Evolutionary conservation across 2,797 vertebrate species (phyloP), one percentile per base, ranked within the genome.

Genomic region (Trichosurus vulpecula): DNA sequence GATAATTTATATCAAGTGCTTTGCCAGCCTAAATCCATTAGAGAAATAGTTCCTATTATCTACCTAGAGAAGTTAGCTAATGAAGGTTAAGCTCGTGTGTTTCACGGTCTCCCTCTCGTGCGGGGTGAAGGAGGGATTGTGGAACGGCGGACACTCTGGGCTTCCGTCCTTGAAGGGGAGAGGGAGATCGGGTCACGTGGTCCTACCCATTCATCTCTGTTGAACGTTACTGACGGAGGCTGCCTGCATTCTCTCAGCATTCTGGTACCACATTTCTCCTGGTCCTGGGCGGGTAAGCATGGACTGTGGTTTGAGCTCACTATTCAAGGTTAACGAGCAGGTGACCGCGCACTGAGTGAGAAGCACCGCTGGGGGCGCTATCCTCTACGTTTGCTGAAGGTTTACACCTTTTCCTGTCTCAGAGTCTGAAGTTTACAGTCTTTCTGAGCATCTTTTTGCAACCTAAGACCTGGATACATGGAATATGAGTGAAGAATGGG

Each of bases 141-240:
- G 27, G 93, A 29, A 27, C 61, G 95, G 52, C 54, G 92, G 90
- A 94, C 57, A 52, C 4, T 95, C 94, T 61, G 52, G 55, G 81
- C 92, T 91, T 94, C 89, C 66, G 81, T 89, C 94, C 93, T 94
- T 56, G 56, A 61, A 53, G 51, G 54, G 47, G 91, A 92, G 53
- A 91, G 90, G n/a, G 27, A 90, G 91, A 47, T 91, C 91, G 74
- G 87, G 51, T 52, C 91, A 66, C 14, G 14, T 92, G 27, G 35
- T 54, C n/a, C 95, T 94, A 94, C 22, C 14, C 90, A 31, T 94
- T 95, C 52, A 93, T 54, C 47, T 93, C 52, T 92, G 6, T 93
- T 95, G 56, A 91, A 91, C 90, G 94, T 92, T 89, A 52, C 95
- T 94, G 54, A 31, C 94, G 58, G 92, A 93, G 92, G 52, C 93